Evolutionary conservation across 2,113 vertebrate species (phyloP).

Genomic region (Cavia porcellus): DNA sequence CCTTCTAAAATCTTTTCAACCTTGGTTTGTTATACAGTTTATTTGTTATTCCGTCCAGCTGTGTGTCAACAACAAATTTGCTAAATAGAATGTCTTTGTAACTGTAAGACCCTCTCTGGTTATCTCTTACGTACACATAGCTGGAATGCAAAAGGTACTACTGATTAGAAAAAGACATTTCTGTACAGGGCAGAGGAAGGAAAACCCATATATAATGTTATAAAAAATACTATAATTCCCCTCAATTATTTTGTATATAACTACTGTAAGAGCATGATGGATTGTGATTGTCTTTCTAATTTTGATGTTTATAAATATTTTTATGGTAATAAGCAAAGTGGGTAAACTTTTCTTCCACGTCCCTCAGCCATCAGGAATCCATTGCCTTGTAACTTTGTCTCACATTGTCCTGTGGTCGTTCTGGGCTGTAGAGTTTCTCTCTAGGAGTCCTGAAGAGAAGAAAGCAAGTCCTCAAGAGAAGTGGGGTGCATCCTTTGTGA

Average conservation of each 20-base stretch:
- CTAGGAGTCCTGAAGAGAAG: background rate
- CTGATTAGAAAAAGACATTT: background rate
- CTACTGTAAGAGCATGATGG: slow-evolving; percentile 18
- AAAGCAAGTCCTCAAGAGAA: background rate
- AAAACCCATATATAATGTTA: background rate
- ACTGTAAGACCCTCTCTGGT: slow-evolving; percentile 28
- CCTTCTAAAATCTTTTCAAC: slow-evolving; percentile 64
- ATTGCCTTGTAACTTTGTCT: slow-evolving; percentile 23
- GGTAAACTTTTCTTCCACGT: slow-evolving; percentile 37
- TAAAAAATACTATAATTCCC: background rate
- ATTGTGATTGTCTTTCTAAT: background rate
- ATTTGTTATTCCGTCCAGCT: slow-evolving; percentile 62
- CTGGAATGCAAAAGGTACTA: slow-evolving; percentile 48
- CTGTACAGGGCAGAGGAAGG: background rate
- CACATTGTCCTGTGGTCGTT: background rate
- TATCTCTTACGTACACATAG: background rate
- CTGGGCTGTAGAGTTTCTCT: slow-evolving; percentile 10
- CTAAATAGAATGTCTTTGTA: slow-evolving; percentile 52
- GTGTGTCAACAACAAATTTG: slow-evolving; percentile 49
- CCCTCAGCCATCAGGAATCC: background rate
- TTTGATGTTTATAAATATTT: slow-evolving; percentile 47
- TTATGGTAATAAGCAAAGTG: slow-evolving; percentile 23
- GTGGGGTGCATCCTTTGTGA: background rate
- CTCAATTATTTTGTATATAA: slow-evolving; percentile 1
- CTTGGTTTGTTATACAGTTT: slow-evolving; percentile 64